These are phyloP conservation scores for Tragelaphus scriptus DNA, from an alignment of 2,113 vertebrate genomes.

Conservation along the genomic window DNA sequence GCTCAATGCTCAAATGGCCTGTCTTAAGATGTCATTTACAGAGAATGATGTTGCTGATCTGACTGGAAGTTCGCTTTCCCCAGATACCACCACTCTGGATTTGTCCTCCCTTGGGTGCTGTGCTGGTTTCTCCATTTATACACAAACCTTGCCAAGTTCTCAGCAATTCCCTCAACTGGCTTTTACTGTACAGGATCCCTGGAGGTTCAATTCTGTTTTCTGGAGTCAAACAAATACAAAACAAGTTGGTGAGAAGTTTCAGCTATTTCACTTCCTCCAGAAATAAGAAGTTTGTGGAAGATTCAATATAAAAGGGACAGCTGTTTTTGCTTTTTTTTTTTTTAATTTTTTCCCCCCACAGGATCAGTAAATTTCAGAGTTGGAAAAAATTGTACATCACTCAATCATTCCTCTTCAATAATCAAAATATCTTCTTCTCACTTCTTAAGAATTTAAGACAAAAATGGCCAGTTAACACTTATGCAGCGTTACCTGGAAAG, in stretches of 20 bases:
- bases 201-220: constrained; percentile 41
- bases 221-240: constrained; percentile 37
- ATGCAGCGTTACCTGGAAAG: neutral
- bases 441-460: constrained; percentile 20
- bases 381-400: neutral
- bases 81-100: neutral
- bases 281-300: neutral
- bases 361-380: neutral
- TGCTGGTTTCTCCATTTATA: neutral
- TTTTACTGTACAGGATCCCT: constrained; percentile 22
- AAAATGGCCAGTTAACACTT: constrained; percentile 14
- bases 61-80: neutral
- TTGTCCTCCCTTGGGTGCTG: neutral
- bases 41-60: neutral
- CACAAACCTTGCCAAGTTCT: constrained; percentile 7
- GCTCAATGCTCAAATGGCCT: neutral
- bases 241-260: constrained; percentile 4
- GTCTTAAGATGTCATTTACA: neutral
- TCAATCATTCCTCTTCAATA: neutral
- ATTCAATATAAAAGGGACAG: neutral
- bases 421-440: constrained; percentile 5
- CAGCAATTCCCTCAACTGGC: constrained; percentile 46
- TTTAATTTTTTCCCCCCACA: neutral
- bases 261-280: constrained; percentile 10
- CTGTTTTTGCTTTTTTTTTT: too few relatives aligned